phyloP scores from a whole-genome alignment of 1,140 invertebrate species.

The Oscheius sp. region DNA sequence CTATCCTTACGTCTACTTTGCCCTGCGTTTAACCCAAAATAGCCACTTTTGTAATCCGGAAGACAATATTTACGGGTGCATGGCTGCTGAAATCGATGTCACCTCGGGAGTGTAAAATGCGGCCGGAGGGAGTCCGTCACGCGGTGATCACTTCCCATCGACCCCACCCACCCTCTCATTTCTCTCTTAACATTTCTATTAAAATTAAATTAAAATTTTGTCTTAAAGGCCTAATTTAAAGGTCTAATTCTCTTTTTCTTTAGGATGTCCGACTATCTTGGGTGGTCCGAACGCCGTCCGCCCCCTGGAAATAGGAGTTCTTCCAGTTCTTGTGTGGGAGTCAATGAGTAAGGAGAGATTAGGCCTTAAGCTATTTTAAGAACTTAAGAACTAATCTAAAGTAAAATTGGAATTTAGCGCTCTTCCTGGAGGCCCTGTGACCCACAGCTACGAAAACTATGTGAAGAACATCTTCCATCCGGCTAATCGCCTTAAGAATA shows the following conservation, averaged over 20 bases:
- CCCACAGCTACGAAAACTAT: conserved; percentile 42
- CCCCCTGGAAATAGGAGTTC: not conserved
- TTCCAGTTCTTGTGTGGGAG: not conserved
- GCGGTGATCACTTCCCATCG: not conserved
- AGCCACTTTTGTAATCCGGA: no score
- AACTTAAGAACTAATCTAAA: no score
- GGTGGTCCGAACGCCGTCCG: conserved; percentile 33
- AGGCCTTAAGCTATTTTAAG: no score
- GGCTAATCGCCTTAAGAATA: conserved; percentile 19
- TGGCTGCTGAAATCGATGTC: not conserved
- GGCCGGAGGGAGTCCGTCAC: not conserved
- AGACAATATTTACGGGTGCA: conserved; percentile 2
- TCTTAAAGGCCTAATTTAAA: no score
- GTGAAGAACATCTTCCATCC: conserved; percentile 44
- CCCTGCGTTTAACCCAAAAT: no score
- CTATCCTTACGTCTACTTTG: no score
- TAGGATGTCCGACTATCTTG: conserved; percentile 43
- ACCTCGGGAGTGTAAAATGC: not conserved
- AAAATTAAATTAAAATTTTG: no score
- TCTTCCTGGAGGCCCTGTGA: conserved; percentile 28
- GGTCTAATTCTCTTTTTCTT: conserved; percentile 5
- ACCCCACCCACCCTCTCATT: no score
- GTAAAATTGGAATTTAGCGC: no score
- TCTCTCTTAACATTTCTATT: no score
- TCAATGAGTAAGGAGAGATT: no score